Conservation (phyloP, 2,888 invertebrate genomes). For the Morpho helenor region DNA sequence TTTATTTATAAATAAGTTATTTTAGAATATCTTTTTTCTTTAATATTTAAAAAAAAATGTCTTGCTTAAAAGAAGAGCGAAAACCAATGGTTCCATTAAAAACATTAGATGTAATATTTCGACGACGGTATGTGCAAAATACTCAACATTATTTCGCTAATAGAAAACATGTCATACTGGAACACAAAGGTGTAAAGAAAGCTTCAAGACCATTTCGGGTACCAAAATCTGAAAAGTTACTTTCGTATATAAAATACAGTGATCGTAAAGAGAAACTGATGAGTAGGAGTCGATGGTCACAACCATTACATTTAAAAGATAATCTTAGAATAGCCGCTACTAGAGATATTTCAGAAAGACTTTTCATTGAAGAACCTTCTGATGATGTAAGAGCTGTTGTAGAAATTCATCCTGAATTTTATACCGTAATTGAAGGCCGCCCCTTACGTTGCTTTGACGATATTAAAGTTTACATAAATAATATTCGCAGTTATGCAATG, state of each 20-base stretch:
- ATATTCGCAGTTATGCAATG: conserved; percentile 72
- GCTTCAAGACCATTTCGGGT: conserved; percentile 50
- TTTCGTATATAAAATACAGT: conserved; percentile 69
- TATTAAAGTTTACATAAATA: conserved; percentile 76
- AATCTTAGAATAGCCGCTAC: conserved; percentile 63
- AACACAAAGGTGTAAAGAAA: conserved; percentile 37
- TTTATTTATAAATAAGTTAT: conserved; percentile 1
- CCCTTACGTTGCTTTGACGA: conserved; percentile 79
- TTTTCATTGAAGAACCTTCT: conserved; percentile 77
- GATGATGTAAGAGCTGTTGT: conserved; percentile 79
- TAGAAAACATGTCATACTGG: conserved; percentile 49
- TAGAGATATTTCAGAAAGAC: conserved; percentile 75
- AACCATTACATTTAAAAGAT: conserved; percentile 61
- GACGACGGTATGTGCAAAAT: conserved; percentile 65
- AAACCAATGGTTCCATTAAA: conserved; percentile 67
- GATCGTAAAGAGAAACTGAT: conserved; percentile 58
- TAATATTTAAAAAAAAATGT: conserved; percentile 36
- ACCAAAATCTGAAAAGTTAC: conserved; percentile 62
- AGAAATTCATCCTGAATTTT: conserved; percentile 83
- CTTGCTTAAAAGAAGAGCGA: conserved; percentile 52
- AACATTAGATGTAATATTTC: conserved; percentile 65
- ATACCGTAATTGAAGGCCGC: conserved; percentile 80
- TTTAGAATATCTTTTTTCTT: conserved; percentile 6
- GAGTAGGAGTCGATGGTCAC: conserved; percentile 42
- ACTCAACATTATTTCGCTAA: conserved; percentile 71